Evolutionary conservation across 1,140 invertebrate species (phyloP), one percentile per base, ranked within the genome.

Genomic region (Archegozetes longisetosus): DNA sequence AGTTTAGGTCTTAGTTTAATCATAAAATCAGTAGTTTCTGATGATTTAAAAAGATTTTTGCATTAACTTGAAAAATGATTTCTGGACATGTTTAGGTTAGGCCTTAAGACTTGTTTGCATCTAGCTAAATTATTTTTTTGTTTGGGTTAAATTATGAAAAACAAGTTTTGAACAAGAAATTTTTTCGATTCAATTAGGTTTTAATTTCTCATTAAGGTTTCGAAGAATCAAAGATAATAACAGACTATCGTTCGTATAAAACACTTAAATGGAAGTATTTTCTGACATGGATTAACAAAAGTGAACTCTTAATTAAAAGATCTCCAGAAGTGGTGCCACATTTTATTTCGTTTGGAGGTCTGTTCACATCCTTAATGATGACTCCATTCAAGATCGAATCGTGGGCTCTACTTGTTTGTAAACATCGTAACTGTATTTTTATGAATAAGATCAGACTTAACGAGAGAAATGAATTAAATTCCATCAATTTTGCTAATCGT

Each of bases 261-360:
- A 6, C 6, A 40, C 17, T 40, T 9, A 40, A 40, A 40, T 40
- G 32, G 32, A 40, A 40, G 17, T 40, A 40, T 17, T 40, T 40
- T 40, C 32, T 40, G 6, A 6, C 6, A 17, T 40, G 32, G 32
- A 40, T 40, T 17, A 6, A 17, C 17, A 6, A 17, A 17, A 9
- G 6, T 6, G 6, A 40, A 40, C 17, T 9, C 17, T 17, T 40
- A 9, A 17, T 9, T 6, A 40, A 62, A 64, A 62, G 53, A 60
- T 60, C 61, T 40, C 6, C 32, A 40, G 17, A 40, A 9, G 6
- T 9, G 17, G 6, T 40, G 32, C 32, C 32, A 40, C 6, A 40
- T 6, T 40, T 40, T 40, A 17, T 40, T 9, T 40, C 32, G 32
- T 40, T 40, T 17, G 32, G 32, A 6, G 32, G 32, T 40, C 32